Conservation (phyloP, 1,140 invertebrate genomes). For the Chlorops oryzae region DNA sequence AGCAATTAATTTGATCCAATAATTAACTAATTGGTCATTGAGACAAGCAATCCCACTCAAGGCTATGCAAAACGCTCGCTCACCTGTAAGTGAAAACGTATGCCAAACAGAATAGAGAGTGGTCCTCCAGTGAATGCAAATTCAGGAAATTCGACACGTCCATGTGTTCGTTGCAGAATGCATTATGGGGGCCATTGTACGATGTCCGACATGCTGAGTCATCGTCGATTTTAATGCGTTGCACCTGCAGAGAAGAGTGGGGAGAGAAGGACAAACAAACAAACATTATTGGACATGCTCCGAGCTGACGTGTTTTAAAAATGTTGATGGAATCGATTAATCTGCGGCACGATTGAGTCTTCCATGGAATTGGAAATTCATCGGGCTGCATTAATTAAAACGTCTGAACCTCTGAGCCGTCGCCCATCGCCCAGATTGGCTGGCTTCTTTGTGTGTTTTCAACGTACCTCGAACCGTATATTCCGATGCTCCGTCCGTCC, state of each 20-base stretch:
- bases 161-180: constrained; percentile 95
- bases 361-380: too few relatives aligned
- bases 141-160: constrained; percentile 99
- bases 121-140: constrained; percentile 92
- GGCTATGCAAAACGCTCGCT: neutral
- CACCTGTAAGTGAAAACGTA: constrained; percentile 94
- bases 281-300: too few relatives aligned
- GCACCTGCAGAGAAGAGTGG: constrained; percentile 25
- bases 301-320: too few relatives aligned
- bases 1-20: too few relatives aligned
- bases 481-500: constrained; percentile 80
- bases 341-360: too few relatives aligned
- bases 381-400: too few relatives aligned
- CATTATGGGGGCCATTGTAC: constrained; percentile 70
- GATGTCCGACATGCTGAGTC: constrained; percentile 67
- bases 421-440: too few relatives aligned
- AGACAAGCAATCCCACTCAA: too few relatives aligned
- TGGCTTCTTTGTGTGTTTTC: too few relatives aligned
- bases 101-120: constrained; percentile 96
- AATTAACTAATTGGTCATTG: too few relatives aligned
- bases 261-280: neutral
- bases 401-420: too few relatives aligned
- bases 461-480: constrained; percentile 92
- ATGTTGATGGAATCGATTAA: too few relatives aligned
- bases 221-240: constrained; percentile 73